Evolutionary conservation across 2,113 vertebrate genomes (phyloP).

Genomic region (Rostratula benghalensis): DNA sequence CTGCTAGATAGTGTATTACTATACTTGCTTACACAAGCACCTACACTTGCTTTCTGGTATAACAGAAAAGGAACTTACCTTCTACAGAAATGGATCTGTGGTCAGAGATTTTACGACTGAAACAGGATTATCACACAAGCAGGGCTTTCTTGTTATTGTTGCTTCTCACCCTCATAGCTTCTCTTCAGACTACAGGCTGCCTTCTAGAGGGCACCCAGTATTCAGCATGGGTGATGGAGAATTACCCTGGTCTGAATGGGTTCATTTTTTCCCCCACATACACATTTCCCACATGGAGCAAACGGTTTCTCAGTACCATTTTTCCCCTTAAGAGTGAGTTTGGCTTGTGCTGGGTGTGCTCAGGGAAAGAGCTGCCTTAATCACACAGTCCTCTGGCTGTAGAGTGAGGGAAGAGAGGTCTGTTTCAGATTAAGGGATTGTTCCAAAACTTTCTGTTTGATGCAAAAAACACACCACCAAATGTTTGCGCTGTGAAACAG

Average conservation of each 20-base stretch:
- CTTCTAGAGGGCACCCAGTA: neutral
- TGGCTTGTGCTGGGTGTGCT: neutral
- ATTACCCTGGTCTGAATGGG: neutral
- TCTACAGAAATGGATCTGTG: neutral
- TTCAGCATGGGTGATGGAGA: neutral
- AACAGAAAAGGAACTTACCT: neutral
- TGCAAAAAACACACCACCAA: neutral
- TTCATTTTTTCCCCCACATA: neutral
- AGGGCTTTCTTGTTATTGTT: neutral
- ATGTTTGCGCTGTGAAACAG: accelerated
- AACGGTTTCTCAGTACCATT: neutral
- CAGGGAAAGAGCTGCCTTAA: neutral
- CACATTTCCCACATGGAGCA: neutral
- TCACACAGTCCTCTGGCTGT: neutral
- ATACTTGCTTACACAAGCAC: neutral
- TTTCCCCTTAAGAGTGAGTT: neutral
- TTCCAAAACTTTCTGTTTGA: neutral
- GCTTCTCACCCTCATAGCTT: neutral
- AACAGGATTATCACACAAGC: neutral
- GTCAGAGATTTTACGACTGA: neutral
- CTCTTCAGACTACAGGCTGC: neutral
- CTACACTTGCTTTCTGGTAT: conserved; percentile 2
- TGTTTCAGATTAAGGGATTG: conserved; percentile 30
- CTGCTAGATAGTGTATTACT: neutral
- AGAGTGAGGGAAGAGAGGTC: neutral